Base-by-base conservation (phyloP, 2,113 vertebrate genomes). In the Hydropotes inermis region DNA sequence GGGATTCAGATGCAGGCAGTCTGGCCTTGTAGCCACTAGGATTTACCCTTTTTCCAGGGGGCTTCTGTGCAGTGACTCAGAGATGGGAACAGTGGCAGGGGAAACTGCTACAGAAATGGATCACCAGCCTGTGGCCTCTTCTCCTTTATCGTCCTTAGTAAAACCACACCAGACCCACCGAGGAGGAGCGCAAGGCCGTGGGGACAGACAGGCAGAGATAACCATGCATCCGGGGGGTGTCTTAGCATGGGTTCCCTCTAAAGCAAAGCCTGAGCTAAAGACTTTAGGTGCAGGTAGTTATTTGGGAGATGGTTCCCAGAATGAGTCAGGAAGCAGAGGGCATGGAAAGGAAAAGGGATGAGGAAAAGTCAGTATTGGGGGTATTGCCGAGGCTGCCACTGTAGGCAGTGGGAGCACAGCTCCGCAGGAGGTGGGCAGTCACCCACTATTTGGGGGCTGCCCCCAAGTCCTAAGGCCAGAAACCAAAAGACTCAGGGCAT, bases 361-460 rank as follows among this genome's bases (percentile, higher is more conserved):
- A 55, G 30, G 33, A 39, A 47, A 58, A 74, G 52, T 36, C 76
- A 89, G 6, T 33, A 14, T 6, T 23, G 28, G 78, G 39, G 13
- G 19, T n/a, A 15, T 39, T 6, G 0, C 5, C 2, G 33, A 21
- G 10, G 15, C n/a, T 28, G 2, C 43, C 33, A 15, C 23, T n/a
- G 7, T 12, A 28, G 85, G 30, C 8, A 19, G 17, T 1, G 17
- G 47, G 61, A 64, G 21, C 6, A 19, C 36, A 36, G 16, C 47
- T 39, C 50, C 39, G 25, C 25, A 33, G 45, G 21, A n/a, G 52
- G 15, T 2, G 25, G 30, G 33, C 83, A 47, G 43, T 55, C 52
- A 54, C n/a, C 19, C 25, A 28, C 52, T 3, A 23, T 39, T 39
- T 70, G 19, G 19, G n/a, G n/a, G n/a, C 67, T 70, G 67, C 19